Conservation (phyloP, 2,888 invertebrate genomes). For the Lydus trimaculatus region DNA sequence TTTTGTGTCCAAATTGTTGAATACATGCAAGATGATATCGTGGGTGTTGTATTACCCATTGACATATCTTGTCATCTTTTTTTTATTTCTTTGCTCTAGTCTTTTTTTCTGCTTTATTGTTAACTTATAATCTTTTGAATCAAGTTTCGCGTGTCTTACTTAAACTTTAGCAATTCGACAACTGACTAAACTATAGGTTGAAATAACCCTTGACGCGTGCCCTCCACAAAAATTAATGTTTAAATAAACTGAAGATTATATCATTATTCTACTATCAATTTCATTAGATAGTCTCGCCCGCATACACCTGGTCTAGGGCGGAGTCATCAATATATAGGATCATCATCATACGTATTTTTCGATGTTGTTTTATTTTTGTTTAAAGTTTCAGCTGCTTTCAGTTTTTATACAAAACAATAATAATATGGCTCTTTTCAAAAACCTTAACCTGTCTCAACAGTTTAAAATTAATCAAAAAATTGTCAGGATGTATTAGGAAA, state of each 20-base stretch:
- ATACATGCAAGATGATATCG: slow-evolving; percentile 43
- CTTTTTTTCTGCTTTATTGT: slow-evolving; percentile 8
- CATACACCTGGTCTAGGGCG: slow-evolving; percentile 59
- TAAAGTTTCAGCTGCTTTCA: slow-evolving; percentile 43
- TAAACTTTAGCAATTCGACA: slow-evolving; percentile 11
- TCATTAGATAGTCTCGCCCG: slow-evolving; percentile 50
- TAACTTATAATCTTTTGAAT: not conserved
- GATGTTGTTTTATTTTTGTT: slow-evolving; percentile 8
- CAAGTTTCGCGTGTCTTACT: slow-evolving; percentile 25
- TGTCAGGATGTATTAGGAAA: not conserved
- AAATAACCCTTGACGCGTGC: slow-evolving; percentile 43
- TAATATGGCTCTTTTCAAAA: not conserved
- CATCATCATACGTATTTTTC: slow-evolving; percentile 43
- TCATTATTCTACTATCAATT: slow-evolving; percentile 49
- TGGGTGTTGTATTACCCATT: slow-evolving; percentile 35
- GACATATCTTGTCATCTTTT: slow-evolving; percentile 34
- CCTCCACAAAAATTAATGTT: slow-evolving; percentile 33
- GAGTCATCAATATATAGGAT: slow-evolving; percentile 46
- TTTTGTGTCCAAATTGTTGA: slow-evolving; percentile 31
- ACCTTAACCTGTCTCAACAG: not conserved
- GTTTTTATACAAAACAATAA: not conserved
- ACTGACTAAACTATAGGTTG: slow-evolving; percentile 9
- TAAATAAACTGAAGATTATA: slow-evolving; percentile 46
- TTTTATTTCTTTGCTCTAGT: not conserved
- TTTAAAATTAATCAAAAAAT: slow-evolving; percentile 3